phyloP scores from a whole-genome alignment of 2,888 invertebrate species.

The Tachina grossa region DNA sequence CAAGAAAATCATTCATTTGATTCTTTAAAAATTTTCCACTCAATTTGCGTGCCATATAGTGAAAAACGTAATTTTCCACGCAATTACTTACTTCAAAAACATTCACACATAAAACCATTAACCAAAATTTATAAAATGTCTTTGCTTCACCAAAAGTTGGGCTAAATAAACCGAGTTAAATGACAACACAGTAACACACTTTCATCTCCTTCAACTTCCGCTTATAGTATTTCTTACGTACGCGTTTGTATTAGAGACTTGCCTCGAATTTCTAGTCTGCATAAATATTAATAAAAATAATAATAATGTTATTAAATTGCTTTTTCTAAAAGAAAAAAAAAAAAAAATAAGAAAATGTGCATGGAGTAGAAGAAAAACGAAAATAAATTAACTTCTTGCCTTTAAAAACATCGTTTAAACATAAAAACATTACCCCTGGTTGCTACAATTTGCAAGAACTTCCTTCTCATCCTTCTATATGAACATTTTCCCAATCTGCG shows the following conservation, averaged over 20 bases:
- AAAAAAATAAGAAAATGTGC: neutral
- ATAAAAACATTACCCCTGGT: too few species aligned
- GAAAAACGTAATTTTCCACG: constrained; percentile 56
- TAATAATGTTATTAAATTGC: constrained; percentile 63
- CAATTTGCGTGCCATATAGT: constrained; percentile 17
- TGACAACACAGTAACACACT: constrained; percentile 11
- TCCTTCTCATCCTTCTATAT: too few species aligned
- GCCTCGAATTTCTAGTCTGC: neutral
- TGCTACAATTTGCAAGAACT: too few species aligned
- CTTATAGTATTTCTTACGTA: neutral
- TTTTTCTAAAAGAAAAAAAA: constrained; percentile 33
- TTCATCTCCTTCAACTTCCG: constrained; percentile 28
- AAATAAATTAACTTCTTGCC: constrained; percentile 58
- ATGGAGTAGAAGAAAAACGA: neutral
- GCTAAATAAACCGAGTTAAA: constrained; percentile 4
- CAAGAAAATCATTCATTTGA: constrained; percentile 4
- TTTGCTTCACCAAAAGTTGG: constrained; percentile 28
- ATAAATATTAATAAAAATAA: constrained; percentile 33
- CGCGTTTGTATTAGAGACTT: constrained; percentile 13
- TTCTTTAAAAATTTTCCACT: constrained; percentile 9
- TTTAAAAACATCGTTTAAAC: constrained; percentile 43
- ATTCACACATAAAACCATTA: constrained; percentile 42
- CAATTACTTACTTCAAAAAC: constrained; percentile 56
- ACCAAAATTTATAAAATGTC: constrained; percentile 20
- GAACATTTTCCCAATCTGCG: too few species aligned